These are phyloP conservation scores for Timandra comae DNA, from an alignment of 2,888 invertebrate genomes.

Conservation along the genomic window DNA sequence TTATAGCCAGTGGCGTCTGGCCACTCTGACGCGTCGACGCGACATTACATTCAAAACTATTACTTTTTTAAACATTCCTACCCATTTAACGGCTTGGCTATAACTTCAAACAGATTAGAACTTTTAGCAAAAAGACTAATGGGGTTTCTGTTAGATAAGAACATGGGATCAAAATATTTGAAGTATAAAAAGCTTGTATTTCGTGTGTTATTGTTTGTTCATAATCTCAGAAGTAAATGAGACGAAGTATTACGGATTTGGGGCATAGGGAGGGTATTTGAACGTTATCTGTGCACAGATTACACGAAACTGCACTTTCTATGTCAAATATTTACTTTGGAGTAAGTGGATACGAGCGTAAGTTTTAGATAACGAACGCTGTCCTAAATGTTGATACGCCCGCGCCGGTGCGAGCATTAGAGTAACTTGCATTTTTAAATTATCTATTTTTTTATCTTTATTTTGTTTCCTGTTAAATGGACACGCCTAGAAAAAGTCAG, in stretches of 20 bases:
- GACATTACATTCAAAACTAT: slow-evolving; percentile 7
- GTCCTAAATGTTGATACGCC: slow-evolving; percentile 54
- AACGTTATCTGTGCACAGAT: slow-evolving; percentile 59
- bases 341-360: slow-evolving; percentile 60
- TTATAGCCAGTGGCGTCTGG: slow-evolving; percentile 12
- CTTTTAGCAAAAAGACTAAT: slow-evolving; percentile 10
- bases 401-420: slow-evolving; percentile 43
- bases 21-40: slow-evolving; percentile 5
- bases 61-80: slow-evolving; percentile 19
- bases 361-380: slow-evolving; percentile 65
- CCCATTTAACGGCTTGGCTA: slow-evolving; percentile 3
- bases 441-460: slow-evolving; percentile 46
- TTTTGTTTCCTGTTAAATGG: slow-evolving; percentile 46
- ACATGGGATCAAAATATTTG: too few relatives aligned
- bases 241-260: slow-evolving; percentile 48
- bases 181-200: too few relatives aligned
- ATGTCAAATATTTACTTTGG: slow-evolving; percentile 68
- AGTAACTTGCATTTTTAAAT: slow-evolving; percentile 45
- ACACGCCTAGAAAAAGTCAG: slow-evolving; percentile 26
- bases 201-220: slow-evolving; percentile 39
- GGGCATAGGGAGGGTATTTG: slow-evolving; percentile 54
- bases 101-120: slow-evolving; percentile 19
- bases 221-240: slow-evolving; percentile 26
- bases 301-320: slow-evolving; percentile 76
- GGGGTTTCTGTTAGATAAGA: slow-evolving; percentile 19